Base-by-base conservation (phyloP, 2,113 vertebrate genomes). In the Ammodramus savannarum region DNA sequence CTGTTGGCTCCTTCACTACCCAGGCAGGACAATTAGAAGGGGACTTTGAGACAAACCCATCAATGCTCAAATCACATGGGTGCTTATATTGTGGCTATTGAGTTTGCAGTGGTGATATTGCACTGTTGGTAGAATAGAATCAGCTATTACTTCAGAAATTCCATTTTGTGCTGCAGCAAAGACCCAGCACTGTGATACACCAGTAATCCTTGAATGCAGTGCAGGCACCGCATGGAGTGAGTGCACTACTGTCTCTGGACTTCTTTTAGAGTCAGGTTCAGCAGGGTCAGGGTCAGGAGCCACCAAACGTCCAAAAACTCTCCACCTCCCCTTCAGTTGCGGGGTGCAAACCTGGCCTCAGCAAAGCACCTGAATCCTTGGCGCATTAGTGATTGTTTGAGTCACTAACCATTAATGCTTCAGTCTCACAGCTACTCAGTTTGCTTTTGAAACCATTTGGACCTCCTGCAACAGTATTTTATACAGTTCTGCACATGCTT, bases 371-470 rank as follows among this genome's bases (percentile, higher is more conserved):
- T 2, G 6, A n/a, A 59, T n/a, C 19, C 44, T 46, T 52, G 46
- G n/a, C 29, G 29, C 7, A 25, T 16, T 1, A 0, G 19, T 0
- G 0, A n/a, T 59, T 59, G 11, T 41, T 58, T 67, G 27, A 52
- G 61, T 67, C 23, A 29, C 8, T 52, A 80, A 65, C 75, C 49
- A 49, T 72, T 63, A 58, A n/a, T 6, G 31, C 22, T 59, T 89
- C n/a, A 31, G 16, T 38, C 77, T 54, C 16, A 6, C 29, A 52
- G 4, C 13, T 61, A 6, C 32, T 92, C 21, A 20, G 9, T 71
- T 90, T 73, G n/a, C 12, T 65, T 73, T 86, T 78, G 38, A 77
- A 93, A 62, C 13, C 3, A 14, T 52, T 51, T 80, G 38, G 55
- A 66, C 18, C 19, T 48, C 25, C 22, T 65, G 18, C 18, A 58